Evolutionary conservation across 2,113 vertebrate species (phyloP).

Genomic region (Ursus arctos): DNA sequence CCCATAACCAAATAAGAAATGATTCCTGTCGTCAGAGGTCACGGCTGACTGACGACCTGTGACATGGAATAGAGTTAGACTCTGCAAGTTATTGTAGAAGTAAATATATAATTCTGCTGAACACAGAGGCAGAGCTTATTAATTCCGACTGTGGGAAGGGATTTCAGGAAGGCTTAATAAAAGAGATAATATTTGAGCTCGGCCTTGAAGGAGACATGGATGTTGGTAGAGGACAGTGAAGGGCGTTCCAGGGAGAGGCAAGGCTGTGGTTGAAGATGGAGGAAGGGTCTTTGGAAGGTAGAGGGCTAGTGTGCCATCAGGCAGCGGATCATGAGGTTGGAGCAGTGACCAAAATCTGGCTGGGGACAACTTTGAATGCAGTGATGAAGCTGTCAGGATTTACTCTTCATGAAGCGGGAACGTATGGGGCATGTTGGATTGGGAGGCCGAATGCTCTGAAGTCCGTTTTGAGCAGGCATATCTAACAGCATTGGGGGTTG

Average conservation of each 20-base stretch:
- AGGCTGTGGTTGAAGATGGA: accelerated
- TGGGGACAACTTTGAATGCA: neutral
- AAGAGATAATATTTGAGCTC: neutral
- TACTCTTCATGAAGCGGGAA: neutral
- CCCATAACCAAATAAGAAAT: accelerated
- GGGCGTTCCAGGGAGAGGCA: neutral
- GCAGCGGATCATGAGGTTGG: accelerated
- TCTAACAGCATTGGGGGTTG: neutral
- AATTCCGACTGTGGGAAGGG: neutral
- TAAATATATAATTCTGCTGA: neutral
- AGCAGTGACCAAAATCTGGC: accelerated
- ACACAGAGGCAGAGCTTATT: neutral
- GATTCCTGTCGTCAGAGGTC: neutral
- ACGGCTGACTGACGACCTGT: too few relatives aligned
- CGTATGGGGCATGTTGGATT: neutral
- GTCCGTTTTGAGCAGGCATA: neutral
- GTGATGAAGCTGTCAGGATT: accelerated
- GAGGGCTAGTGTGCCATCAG: neutral
- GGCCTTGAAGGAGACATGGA: too few relatives aligned
- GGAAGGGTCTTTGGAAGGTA: too few relatives aligned
- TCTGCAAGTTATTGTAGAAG: accelerated
- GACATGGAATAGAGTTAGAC: too few relatives aligned
- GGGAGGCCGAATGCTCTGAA: neutral
- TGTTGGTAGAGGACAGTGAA: neutral
- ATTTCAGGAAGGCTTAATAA: neutral